Evolutionary conservation across 2,888 invertebrate species (phyloP), one percentile per base, ranked within the genome.

Genomic region (Plagodis dolabraria): DNA sequence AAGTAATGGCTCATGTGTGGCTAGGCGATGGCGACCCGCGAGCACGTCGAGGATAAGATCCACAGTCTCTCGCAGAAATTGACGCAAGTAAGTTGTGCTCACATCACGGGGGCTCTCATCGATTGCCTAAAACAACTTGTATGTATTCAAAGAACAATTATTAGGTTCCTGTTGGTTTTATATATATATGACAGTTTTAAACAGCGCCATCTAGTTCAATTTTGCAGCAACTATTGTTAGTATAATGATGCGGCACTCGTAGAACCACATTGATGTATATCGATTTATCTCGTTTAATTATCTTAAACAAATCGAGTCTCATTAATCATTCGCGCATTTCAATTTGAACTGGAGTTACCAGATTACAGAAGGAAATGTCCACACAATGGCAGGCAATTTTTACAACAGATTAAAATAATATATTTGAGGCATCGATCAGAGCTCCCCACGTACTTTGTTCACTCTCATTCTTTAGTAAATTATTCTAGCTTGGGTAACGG

Each of bases 21-120:
- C 80, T 93, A 95, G 95, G 95, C 95, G 84, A 94, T 95, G 92
- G 95, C 94, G 93, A 93, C 94, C 85, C 94, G 95, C 86, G 95
- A 95, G 79, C 94, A 94, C 93, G 94, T 94, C 87, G 95, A 95
- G 92, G 95, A 95, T 94, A 94, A 95, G 94, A 95, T 95, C 86
- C 94, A 94, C 93, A 90, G 94, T 93, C 94, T 95, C 90, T 94
- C 94, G 86, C 95, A 95, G 94, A 95, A 95, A 91, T 93, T 95
- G 85, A 93, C 94, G 88, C 95, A 95, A 94, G 95, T 95, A 95
- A 95, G 95, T 95, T 77, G 79, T 78, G 75, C 76, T 76, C 81
- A 77, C 71, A 55, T 62, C 56, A 47, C 52, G 38, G 70, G 69
- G 67, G 70, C 72, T 80, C 76, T 83, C 86, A 78, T 83, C 81